Evolutionary conservation across 2,888 invertebrate species (phyloP).

Genomic region (Neelides folsomi): DNA sequence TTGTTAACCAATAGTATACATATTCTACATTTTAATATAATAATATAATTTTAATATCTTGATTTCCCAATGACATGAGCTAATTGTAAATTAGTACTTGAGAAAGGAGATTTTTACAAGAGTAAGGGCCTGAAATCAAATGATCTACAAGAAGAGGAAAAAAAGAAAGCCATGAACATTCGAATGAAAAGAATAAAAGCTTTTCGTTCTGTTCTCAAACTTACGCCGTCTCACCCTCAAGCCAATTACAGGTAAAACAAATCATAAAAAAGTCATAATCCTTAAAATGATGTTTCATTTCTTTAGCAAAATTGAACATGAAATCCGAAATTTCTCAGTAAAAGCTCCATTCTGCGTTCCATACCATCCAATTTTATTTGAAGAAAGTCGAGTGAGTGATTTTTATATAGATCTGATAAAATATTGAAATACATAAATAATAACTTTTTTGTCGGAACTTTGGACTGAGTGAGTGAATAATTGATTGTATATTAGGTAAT

Average conservation of each 20-base stretch:
- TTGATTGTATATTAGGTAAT: not conserved
- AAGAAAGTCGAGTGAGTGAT: slow-evolving; percentile 38
- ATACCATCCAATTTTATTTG: slow-evolving; percentile 59
- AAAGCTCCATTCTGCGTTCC: slow-evolving; percentile 64
- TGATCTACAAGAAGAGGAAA: not conserved
- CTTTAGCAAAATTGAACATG: slow-evolving; percentile 51
- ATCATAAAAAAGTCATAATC: not conserved
- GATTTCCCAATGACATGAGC: no score
- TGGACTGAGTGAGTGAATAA: not conserved
- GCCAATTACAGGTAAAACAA: slow-evolving; percentile 56
- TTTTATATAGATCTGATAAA: no score
- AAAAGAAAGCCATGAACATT: not conserved
- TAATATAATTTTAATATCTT: no score
- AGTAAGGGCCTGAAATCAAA: not conserved
- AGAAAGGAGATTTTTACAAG: not conserved
- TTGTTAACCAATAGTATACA: no score
- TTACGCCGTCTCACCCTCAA: slow-evolving; percentile 62
- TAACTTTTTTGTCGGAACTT: not conserved
- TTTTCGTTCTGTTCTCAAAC: slow-evolving; percentile 63
- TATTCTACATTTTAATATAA: no score
- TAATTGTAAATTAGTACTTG: no score
- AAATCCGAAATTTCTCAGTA: slow-evolving; percentile 56
- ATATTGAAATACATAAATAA: not conserved
- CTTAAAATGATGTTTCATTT: not conserved
- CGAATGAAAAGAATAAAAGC: slow-evolving; percentile 37